Conservation (phyloP, 2,113 vertebrate species). For the Notiomystis cincta region DNA sequence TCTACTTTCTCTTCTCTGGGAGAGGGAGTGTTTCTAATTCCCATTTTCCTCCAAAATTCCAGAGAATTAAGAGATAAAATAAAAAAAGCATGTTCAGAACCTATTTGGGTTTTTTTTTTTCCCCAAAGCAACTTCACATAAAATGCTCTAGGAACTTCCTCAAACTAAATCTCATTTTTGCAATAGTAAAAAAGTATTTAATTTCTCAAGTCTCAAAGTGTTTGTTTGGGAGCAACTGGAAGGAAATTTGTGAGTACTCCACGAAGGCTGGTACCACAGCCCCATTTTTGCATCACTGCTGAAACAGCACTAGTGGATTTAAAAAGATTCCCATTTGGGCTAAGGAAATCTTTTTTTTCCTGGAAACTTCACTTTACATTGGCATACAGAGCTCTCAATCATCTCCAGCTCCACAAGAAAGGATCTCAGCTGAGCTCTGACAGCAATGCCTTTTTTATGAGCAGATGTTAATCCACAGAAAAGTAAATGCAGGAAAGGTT, state of each 20-base stretch:
- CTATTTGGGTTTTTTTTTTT: neutral
- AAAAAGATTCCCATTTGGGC: neutral
- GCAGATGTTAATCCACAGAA: constrained; percentile 31
- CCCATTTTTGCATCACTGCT: neutral
- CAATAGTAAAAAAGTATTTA: neutral
- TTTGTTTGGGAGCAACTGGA: neutral
- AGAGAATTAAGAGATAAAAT: neutral
- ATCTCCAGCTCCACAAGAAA: neutral
- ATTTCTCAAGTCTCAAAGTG: neutral
- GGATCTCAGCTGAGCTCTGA: neutral
- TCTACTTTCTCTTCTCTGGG: neutral
- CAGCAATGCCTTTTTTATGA: neutral
- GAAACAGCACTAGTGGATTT: neutral
- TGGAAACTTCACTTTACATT: neutral
- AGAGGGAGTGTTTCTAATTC: neutral
- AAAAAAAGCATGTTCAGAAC: neutral
- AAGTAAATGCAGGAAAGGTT: constrained; percentile 38
- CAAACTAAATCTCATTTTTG: neutral
- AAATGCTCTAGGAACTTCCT: neutral
- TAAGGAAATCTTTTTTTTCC: neutral
- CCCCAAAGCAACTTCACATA: neutral
- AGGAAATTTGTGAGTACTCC: neutral
- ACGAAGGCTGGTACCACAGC: neutral
- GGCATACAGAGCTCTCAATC: neutral
- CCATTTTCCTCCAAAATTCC: neutral